These are phyloP conservation scores for Sympetrum striolatum DNA, from an alignment of 2,888 invertebrate genomes.

Conservation along the genomic window DNA sequence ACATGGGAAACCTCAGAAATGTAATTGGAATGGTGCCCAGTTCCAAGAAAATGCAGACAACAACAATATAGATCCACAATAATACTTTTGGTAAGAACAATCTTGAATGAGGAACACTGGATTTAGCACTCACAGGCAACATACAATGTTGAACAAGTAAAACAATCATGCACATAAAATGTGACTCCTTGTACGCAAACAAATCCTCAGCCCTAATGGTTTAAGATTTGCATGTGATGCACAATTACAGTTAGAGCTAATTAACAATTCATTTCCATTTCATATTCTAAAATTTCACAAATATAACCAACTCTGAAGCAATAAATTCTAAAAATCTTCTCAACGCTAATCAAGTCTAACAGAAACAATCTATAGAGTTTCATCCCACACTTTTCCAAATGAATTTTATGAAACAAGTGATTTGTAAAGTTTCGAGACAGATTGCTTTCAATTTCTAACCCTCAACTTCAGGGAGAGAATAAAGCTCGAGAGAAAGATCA, in stretches of 20 bases:
- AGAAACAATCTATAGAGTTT: no score
- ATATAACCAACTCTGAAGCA: no score
- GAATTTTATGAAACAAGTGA: no score
- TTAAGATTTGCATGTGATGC: neutral
- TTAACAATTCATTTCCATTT: no score
- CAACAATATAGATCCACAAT: conserved; percentile 13
- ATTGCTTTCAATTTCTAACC: no score
- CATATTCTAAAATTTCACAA: no score
- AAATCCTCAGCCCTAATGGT: neutral
- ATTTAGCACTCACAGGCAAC: conserved; percentile 39
- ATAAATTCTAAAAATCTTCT: no score
- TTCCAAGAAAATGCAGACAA: neutral
- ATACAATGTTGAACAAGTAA: conserved; percentile 25
- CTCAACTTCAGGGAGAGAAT: no score
- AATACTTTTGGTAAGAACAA: conserved; percentile 41
- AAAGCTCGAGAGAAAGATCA: neutral
- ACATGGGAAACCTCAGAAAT: neutral
- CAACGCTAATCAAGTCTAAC: no score
- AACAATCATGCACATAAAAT: conserved; percentile 22
- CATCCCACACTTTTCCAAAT: no score
- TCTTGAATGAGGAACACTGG: conserved; percentile 30
- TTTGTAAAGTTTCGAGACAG: no score
- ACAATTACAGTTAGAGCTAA: no score
- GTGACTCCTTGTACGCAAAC: neutral
- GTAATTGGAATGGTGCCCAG: neutral